A percentile compares a stretch with the other conserved stretches of the same genome.
phyloP scores from a whole-genome alignment of 2,797 vertebrate species.

The Enteromius thamalakanensis region DNA sequence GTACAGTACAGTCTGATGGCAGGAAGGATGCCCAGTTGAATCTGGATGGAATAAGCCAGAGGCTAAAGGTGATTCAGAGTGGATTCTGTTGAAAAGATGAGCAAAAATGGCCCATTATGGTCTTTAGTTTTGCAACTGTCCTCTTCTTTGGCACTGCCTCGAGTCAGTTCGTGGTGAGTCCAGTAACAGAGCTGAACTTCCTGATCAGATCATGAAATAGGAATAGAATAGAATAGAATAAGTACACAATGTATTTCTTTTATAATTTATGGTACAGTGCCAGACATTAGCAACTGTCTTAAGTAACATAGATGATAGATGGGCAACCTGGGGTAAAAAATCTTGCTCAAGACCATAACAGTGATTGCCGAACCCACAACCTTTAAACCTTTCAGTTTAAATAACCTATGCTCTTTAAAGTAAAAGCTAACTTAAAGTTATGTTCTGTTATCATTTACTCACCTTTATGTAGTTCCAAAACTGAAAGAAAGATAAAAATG shows the following conservation, averaged over 20 bases:
- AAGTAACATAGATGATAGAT: neutral
- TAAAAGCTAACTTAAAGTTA: neutral
- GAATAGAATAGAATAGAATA: neutral
- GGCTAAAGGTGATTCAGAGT: conserved; percentile 25
- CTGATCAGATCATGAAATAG: neutral
- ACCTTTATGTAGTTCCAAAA: neutral
- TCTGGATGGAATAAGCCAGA: neutral
- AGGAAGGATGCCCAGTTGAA: conserved; percentile 14
- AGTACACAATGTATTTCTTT: neutral
- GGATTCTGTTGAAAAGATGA: neutral
- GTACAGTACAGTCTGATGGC: neutral
- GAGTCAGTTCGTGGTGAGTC: neutral
- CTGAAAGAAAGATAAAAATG: neutral
- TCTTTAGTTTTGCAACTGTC: neutral
- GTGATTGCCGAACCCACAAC: neutral
- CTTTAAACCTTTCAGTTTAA: neutral
- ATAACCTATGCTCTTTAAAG: neutral
- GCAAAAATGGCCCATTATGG: conserved; percentile 10
- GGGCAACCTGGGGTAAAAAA: neutral
- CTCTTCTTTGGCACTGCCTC: conserved; percentile 6
- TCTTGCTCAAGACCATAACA: neutral
- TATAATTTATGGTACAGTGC: neutral
- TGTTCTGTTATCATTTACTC: neutral
- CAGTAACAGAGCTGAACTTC: neutral
- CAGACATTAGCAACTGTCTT: neutral